These are phyloP conservation scores for Ricordea florida DNA, from an alignment of 92 coral and sea anemone genomes.

Conservation along the genomic window DNA sequence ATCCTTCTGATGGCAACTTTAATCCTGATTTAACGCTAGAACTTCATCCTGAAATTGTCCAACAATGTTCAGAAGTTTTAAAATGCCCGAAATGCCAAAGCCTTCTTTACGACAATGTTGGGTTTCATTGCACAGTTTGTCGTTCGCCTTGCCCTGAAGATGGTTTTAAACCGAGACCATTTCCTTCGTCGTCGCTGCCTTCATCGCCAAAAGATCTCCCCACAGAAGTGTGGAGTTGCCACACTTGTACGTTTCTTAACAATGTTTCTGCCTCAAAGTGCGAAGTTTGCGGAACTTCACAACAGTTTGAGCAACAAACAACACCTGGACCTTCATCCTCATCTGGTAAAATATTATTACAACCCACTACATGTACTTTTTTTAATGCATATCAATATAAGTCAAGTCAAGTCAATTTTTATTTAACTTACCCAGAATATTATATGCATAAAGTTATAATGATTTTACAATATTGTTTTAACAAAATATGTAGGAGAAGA, in stretches of 20 bases:
- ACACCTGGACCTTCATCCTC: background rate
- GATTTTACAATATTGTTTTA: too few relatives aligned
- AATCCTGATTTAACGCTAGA: conserved; percentile 67
- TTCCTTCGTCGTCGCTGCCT: conserved; percentile 91
- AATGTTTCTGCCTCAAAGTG: conserved; percentile 52
- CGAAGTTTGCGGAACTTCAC: conserved; percentile 65
- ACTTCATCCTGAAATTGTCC: conserved; percentile 59
- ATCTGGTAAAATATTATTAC: conserved; percentile 20
- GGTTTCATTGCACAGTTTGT: conserved; percentile 79
- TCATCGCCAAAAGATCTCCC: conserved; percentile 53
- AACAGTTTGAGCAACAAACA: conserved; percentile 3
- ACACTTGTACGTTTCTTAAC: conserved; percentile 82
- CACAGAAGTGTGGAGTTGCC: conserved; percentile 74
- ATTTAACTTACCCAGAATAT: too few relatives aligned
- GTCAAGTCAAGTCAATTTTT: too few relatives aligned
- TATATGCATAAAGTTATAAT: too few relatives aligned
- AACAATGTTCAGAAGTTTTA: conserved; percentile 74
- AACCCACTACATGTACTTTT: too few relatives aligned
- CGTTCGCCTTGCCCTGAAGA: conserved; percentile 78
- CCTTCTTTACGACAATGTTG: conserved; percentile 79
- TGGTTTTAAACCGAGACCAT: conserved; percentile 96
- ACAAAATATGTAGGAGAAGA: too few relatives aligned
- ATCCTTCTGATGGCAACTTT: conserved; percentile 15
- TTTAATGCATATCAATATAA: background rate
- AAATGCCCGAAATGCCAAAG: conserved; percentile 94